Base-by-base conservation (phyloP, 2,888 invertebrate species). In the Drosophila picticornis region DNA sequence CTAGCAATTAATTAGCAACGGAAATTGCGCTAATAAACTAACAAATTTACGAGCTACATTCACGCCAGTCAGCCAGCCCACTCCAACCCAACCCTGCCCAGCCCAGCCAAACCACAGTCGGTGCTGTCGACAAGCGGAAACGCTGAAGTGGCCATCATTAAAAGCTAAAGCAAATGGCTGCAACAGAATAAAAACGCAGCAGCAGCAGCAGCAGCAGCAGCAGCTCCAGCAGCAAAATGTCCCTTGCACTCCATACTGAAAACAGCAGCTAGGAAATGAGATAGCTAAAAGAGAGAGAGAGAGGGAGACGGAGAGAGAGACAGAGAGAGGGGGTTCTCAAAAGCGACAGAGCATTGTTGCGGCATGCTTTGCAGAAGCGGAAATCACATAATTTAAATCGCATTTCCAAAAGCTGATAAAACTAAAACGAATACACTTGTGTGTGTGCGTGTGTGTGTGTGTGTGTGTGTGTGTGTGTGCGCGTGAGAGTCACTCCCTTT, bases 331-430 rank as follows among this genome's bases (percentile, higher is more conserved):
- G 7, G 38, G 27, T 27, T 27, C 22, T 22, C 19, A 64, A 55
- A 25, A 48, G 59, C n/a, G 57, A 43, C 43, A 60, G 32, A 61
- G 58, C 48, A 62, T 59, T 70, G 58, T 51, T 65, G 77, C 31
- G 78, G 55, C 72, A n/a, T 51, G 80, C 70, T 67, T 48, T 27
- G 48, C 68, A 43, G 68, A 67, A 83, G 71, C 76, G 90, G 87
- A 86, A 90, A 90, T 90, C 84, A 81, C 89, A 88, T 89, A 89
- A 90, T 91, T 88, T 89, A 90, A 90, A 91, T 88, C 87, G 84
- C 85, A 87, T 91, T 90, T 91, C 89, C 86, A 52, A 72, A 59
- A 62, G 79, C 79, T 73, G 70, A 59, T 73, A 83, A 79, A 83
- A 85, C 74, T 71, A 74, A 80, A 81, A 76, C 48, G 55, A 67